Base-by-base conservation (phyloP, 2,888 invertebrate genomes). In the Pyrrhia umbra region DNA sequence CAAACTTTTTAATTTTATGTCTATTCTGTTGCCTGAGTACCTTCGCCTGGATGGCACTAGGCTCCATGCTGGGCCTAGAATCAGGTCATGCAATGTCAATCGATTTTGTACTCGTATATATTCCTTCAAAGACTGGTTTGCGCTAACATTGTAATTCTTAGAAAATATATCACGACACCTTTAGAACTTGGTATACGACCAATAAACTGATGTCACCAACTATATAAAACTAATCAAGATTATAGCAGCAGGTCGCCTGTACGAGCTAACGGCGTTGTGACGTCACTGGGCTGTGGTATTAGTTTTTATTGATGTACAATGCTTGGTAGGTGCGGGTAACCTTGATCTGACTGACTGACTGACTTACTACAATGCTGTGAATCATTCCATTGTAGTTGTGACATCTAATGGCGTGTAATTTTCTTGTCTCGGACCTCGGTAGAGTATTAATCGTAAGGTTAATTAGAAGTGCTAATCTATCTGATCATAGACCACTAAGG, bases 291-390 rank as follows among this genome's bases (percentile, higher is more conserved):
- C 30, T n/a, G 23, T 51, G 13, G 20, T 46, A 42, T 39, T 57
- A 30, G 23, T 23, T 49, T 62, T 64, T 73, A 68, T 75, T 74
- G 65, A 20, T 55, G 34, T 39, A 69, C 70, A 69, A 75, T 63
- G 79, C 56, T n/a, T 37, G 34, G 27, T 59, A 54, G 57, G 49
- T 45, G 45, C 49, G 52, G 61, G 40, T 34, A 51, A 40, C 76
- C 76, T 79, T 79, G 71, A 66, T 59, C 43, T 34, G 30, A 13
- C 62, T 62, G 59, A 46, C 58, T 74, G 60, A 42, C 52, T 60
- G 34, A 37, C 50, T 45, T 57, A 65, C 79, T 75, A 75, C 58
- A 75, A 78, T 63, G 20, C 23, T 54, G 52, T 66, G 79, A 76
- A 61, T 76, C 79, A 75, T 49, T 55, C 34, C 39, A 75, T 76